A percentile compares a stretch with the other conserved stretches of the same genome.
Evolutionary conservation across 2,888 invertebrate genomes (phyloP).

Genomic region (Plagiodera versicolora): DNA sequence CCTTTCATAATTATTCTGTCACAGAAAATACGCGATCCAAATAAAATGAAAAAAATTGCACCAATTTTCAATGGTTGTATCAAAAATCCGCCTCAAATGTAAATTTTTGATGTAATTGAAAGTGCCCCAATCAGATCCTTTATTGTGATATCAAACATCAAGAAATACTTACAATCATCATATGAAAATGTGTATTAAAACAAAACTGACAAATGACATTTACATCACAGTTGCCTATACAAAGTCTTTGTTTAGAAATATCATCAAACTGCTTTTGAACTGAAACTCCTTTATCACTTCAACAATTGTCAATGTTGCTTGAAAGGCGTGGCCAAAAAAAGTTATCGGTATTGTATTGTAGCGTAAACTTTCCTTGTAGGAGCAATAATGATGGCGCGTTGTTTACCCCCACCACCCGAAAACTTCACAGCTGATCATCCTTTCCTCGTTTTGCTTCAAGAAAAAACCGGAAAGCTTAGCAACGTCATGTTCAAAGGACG

Average conservation of each 20-base stretch:
- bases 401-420: slow-evolving; percentile 9
- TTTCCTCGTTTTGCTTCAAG: slow-evolving; percentile 20
- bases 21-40: neutral
- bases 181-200: no score
- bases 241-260: no score
- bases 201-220: no score
- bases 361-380: slow-evolving; percentile 1
- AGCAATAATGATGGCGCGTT: slow-evolving; percentile 15
- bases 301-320: neutral
- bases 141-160: no score
- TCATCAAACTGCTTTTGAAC: no score
- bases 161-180: no score
- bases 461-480: neutral
- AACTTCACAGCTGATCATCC: slow-evolving; percentile 28
- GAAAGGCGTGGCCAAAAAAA: neutral
- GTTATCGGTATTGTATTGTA: neutral
- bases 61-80: neutral
- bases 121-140: neutral
- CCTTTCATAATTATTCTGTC: neutral
- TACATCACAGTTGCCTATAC: no score
- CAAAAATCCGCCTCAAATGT: neutral
- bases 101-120: neutral
- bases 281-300: no score
- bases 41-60: neutral
- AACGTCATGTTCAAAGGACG: neutral